Evolutionary conservation across 2,113 vertebrate genomes (phyloP), one percentile per base, ranked within the genome.

Genomic region (Telmatochromis sp.): DNA sequence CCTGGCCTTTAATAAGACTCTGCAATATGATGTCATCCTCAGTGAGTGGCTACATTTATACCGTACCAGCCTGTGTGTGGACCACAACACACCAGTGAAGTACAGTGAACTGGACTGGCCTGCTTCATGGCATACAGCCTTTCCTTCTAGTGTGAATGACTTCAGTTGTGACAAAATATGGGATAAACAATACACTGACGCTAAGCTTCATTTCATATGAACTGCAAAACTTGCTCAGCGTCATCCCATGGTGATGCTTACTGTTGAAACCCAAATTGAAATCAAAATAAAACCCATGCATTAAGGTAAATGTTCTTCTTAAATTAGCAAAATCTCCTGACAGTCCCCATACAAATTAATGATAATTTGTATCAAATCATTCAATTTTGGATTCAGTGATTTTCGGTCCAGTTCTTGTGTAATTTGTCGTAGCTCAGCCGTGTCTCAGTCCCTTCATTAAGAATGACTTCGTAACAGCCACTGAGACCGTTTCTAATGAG

Each of bases 1-100:
- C 35, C 35, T 26, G 23, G 23, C 28, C 68, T 83, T 89, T 89
- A 84, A 89, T 85, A 86, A 85, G 45, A 86, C 40, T 3, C 92
- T 89, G 89, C 81, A 87, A 78, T 40, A 92, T 94, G 92, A 93
- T 87, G 89, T 94, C 92, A 95, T 89, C 68, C 37, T 80, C 17
- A 12, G 13, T 47, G 60, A 83, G 84, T 42, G 71, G 71, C 78
- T 82, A 57, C 85, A 75, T 90, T 84, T 84, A 73, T 47, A 55
- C 55, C 7, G 83, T 33, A 68, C 55, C 80, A 58, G 42, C 14
- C 23, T 23, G 40, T 58, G 58, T 53, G 65, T 68, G 58, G 31
- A 81, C 51, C 81, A 51, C 23, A 37, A 50, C 82, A 81, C 42
- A 57, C 4, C 83, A 73, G 23, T 11, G 35, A 81, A 75, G 37